Percentiles rank a stretch among this genome's conserved stretches.
phyloP scores from a whole-genome alignment of 2,113 vertebrate species.

The Genyomyrus donnyi region DNA sequence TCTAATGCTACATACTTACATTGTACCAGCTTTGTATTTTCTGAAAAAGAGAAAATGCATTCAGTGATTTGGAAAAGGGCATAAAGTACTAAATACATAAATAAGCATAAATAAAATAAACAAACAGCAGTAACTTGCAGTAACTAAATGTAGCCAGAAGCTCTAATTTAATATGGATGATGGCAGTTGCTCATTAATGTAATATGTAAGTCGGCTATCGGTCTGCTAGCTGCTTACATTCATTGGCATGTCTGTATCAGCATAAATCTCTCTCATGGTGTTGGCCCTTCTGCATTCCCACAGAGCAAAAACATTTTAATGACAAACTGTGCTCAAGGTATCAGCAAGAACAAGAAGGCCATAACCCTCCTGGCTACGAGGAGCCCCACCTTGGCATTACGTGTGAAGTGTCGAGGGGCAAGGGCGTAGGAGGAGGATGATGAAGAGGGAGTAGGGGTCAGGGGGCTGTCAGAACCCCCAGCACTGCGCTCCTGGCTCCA shows the following conservation, averaged over 20 bases:
- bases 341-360: background rate
- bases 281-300: background rate
- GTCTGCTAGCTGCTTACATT: background rate
- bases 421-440: conserved; percentile 69
- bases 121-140: background rate
- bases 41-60: conserved; percentile 54
- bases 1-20: conserved; percentile 62
- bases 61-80: background rate
- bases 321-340: background rate
- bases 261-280: background rate
- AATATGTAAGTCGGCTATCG: background rate
- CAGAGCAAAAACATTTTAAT: background rate
- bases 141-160: background rate
- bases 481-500: conserved; percentile 54
- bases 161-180: background rate
- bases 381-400: conserved; percentile 74
- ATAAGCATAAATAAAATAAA: too few species aligned
- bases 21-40: conserved; percentile 95
- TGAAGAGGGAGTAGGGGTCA: conserved; percentile 51
- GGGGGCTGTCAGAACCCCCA: conserved; percentile 61
- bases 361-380: background rate
- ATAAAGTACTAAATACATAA: background rate
- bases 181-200: background rate
- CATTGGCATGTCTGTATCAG: background rate
- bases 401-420: conserved; percentile 71